Evolutionary conservation across 2,113 vertebrate species (phyloP), one percentile per base, ranked within the genome.

Genomic region (Pelecanus crispus): DNA sequence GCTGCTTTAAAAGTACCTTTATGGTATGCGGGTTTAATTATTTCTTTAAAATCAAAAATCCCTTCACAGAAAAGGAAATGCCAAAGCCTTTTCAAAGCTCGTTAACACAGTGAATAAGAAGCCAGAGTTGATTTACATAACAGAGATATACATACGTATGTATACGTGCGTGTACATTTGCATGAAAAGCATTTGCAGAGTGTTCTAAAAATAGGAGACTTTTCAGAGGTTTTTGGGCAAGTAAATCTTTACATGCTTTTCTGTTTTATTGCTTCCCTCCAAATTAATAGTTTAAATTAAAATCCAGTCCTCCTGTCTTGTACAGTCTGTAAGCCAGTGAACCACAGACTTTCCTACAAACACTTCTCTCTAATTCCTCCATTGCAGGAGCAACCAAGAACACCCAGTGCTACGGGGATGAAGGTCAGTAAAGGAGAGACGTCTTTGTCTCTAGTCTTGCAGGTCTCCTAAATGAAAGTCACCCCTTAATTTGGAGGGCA

Each of bases 131-230:
- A 96, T 98, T 98, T 98, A 95, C 97, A 97, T 97, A 96, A 96
- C 94, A 97, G 87, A 85, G 94, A 97, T 98, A 79, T 63, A 96
- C 88, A 88, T 94, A 93, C 82, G 79, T 95, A 95, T 66, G 67
- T 95, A 90, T 95, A 96, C n/a, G 38, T 95, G 93, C 40, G 1
- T 87, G 52, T 94, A 96, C 88, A 96, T 97, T 95, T 92, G 97
- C 96, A 97, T 83, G 97, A 97, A 96, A 97, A 97, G 97, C 96
- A 97, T 97, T 97, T 98, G 97, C 96, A 97, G 89, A 92, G 94
- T 81, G 90, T 96, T 96, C 97, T 98, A 98, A 98, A 98, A 98
- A 98, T 98, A 98, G 97, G 94, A 98, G 97, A 98, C 92, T 97
- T 98, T 97, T 98, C 93, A 95, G 95, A 97, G 93, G 61, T 55